A percentile compares a stretch with the other conserved stretches of the same genome.
Conservation (phyloP, 2,888 invertebrate genomes). For the Tyria jacobaeae region DNA sequence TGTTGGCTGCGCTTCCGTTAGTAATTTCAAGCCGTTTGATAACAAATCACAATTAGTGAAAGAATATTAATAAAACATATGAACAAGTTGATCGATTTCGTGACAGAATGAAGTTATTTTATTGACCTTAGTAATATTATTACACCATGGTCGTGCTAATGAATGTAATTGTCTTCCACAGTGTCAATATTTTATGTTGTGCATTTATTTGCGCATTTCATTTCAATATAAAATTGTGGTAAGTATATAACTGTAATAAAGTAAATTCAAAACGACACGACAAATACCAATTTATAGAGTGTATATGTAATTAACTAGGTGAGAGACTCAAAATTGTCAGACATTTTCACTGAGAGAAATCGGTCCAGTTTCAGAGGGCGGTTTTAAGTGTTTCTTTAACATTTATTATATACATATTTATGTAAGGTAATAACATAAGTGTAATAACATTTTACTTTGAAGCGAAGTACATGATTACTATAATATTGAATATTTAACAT, state of each 20-base stretch:
- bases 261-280: conserved; percentile 2
- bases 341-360: neutral
- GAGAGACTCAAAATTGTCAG: neutral
- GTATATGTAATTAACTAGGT: conserved; percentile 2
- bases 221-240: conserved; percentile 1
- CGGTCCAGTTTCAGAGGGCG: neutral
- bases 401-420: too few relatives aligned
- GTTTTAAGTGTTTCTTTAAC: neutral
- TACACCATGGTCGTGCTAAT: conserved; percentile 5
- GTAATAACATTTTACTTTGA: too few relatives aligned
- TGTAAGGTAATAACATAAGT: too few relatives aligned
- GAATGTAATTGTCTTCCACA: neutral
- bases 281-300: neutral
- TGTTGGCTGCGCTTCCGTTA: conserved; percentile 54
- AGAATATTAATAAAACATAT: conserved; percentile 5
- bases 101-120: conserved; percentile 9
- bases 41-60: conserved; percentile 35
- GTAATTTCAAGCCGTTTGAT: conserved; percentile 44
- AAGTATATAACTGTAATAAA: conserved; percentile 1
- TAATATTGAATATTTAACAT: too few relatives aligned
- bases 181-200: neutral
- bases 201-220: neutral
- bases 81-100: conserved; percentile 6
- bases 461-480: too few relatives aligned
- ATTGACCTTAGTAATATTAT: neutral